Percentiles rank a stretch among this genome's conserved stretches.
Conservation (phyloP, 2,113 vertebrate species). For the Fregata magnificens region DNA sequence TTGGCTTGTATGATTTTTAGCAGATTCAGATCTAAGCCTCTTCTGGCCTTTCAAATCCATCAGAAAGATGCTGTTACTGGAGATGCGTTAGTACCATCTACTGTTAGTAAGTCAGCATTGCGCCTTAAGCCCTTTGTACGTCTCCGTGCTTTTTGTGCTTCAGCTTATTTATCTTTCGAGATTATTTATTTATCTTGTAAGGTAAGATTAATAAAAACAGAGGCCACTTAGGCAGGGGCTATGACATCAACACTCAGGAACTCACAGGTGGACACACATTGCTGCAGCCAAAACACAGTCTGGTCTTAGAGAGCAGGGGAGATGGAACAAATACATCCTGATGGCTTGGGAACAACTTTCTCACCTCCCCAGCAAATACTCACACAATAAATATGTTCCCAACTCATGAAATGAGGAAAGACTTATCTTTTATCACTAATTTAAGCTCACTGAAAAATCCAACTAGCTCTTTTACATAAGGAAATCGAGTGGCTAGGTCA, state of each 20-base stretch:
- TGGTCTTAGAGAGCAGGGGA: neutral
- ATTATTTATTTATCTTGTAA: neutral
- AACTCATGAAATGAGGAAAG: neutral
- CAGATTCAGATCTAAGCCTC: neutral
- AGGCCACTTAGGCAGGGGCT: neutral
- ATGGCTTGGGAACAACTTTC: neutral
- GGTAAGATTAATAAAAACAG: neutral
- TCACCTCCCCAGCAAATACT: neutral
- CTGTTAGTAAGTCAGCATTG: neutral
- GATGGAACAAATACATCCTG: neutral
- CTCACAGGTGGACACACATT: neutral
- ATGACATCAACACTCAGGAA: neutral
- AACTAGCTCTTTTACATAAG: neutral
- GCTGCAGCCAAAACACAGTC: neutral
- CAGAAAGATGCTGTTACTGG: neutral
- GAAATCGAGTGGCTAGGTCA: neutral
- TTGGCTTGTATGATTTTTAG: neutral
- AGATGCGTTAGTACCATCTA: conserved; percentile 1
- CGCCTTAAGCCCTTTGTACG: neutral
- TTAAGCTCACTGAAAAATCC: neutral
- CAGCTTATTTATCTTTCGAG: neutral
- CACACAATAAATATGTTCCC: neutral
- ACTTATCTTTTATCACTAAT: conserved; percentile 16
- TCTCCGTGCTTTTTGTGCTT: neutral
- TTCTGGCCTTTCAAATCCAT: neutral